Base-by-base conservation (phyloP, 2,113 vertebrate species). In the Nothocercus julius region DNA sequence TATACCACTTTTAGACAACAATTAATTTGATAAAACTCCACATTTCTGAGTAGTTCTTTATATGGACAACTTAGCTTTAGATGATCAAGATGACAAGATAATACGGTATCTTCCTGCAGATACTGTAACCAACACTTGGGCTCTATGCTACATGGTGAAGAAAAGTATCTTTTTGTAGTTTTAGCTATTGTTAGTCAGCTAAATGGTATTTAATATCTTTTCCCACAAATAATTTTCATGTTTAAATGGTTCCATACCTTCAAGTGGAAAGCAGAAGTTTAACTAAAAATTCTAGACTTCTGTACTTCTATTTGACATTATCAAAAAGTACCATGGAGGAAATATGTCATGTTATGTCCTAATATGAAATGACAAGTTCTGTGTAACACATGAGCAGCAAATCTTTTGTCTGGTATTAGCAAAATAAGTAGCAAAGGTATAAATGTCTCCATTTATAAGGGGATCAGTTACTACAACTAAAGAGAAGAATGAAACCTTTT, bases 291-390 rank as follows among this genome's bases (percentile, higher is more conserved):
- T 92, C 59, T 27, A 85, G 34, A 82, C 32, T 93, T 95, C 66
- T 83, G 34, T 82, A 76, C 59, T 62, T 92, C 79, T 85, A 80
- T 85, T 87, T 93, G 89, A 91, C 85, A 92, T 96, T 83, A 86
- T 95, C 84, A 95, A 89, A 87, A 90, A 76, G 61, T 89, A 91
- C 69, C 54, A 92, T 61, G 76, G 49, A 92, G 56, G 58, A 58
- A 94, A 88, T 79, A 86, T 93, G 89, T 77, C 70, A 86, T 77
- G 67, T 81, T 87, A 87, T 93, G 74, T 74, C 68, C 76, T 78
- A 75, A 81, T 72, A 82, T 40, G 90, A 96, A 92, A 90, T 86
- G 32, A 91, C 67, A 82, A 87, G n/a, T 36, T 85, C 58, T 86
- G 64, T 94, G 82, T 34, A 75, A 88, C 25, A 78, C 15, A 73